Evolutionary conservation across 2,888 invertebrate species (phyloP).

Genomic region (Carabus problematicus): DNA sequence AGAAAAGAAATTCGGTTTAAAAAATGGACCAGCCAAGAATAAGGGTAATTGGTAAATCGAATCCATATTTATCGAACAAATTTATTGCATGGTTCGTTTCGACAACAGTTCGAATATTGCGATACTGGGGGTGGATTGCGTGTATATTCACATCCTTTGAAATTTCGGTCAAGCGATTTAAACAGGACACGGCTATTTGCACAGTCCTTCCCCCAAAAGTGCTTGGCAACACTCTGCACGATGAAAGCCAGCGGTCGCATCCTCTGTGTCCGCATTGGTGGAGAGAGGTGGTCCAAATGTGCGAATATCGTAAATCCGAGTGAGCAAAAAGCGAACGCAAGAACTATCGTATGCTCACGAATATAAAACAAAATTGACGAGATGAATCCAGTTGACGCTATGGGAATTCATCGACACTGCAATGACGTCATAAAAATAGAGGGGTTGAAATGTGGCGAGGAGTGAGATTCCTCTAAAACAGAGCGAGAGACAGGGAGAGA

Average conservation of each 20-base stretch:
- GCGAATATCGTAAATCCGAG: conserved; percentile 34
- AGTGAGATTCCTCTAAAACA: conserved; percentile 10
- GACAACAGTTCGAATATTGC: no score
- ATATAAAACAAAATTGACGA: conserved; percentile 41
- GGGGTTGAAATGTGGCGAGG: conserved; percentile 1
- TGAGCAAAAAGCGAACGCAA: conserved; percentile 26
- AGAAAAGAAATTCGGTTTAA: no score
- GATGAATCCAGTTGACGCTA: conserved; percentile 34
- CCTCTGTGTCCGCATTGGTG: conserved; percentile 10
- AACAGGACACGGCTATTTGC: conserved; percentile 12
- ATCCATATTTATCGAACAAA: no score
- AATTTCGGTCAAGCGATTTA: conserved; percentile 2
- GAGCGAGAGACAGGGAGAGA: background rate
- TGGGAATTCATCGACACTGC: conserved; percentile 36
- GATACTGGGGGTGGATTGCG: no score
- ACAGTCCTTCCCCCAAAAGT: background rate
- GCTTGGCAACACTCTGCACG: background rate
- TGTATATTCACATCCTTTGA: no score
- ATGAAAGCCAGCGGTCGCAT: background rate
- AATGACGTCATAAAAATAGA: conserved; percentile 29
- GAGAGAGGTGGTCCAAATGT: conserved; percentile 11
- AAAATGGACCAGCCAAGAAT: no score
- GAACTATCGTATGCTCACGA: conserved; percentile 34
- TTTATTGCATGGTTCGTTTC: no score
- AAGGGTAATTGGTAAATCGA: no score